Conservation (phyloP, 1,140 invertebrate species). For the Euwallacea fornicatus region DNA sequence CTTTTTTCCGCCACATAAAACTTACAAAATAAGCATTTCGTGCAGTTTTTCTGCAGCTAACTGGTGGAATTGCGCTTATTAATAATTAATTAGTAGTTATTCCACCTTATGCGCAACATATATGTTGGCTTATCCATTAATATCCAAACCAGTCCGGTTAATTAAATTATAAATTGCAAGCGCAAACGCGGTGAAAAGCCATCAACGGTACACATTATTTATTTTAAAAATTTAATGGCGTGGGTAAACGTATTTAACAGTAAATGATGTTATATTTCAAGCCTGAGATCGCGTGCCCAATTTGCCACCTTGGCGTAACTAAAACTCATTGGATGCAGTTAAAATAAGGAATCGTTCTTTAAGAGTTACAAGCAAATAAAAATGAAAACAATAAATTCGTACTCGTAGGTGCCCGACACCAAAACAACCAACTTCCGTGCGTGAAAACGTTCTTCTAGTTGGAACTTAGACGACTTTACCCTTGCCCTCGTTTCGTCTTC, state of each 20-base stretch:
- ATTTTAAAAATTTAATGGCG: background rate
- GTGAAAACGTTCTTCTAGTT: conserved; percentile 23
- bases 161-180: no score
- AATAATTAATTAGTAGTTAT: no score
- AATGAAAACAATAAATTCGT: conserved; percentile 19
- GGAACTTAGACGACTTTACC: conserved; percentile 1
- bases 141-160: no score
- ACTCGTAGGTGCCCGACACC: conserved; percentile 31
- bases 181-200: no score
- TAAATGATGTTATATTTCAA: conserved; percentile 1
- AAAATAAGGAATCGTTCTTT: conserved; percentile 13
- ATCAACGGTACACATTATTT: background rate
- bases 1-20: no score
- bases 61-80: no score
- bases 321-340: conserved; percentile 18
- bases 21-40: no score
- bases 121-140: no score
- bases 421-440: conserved; percentile 1
- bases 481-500: conserved; percentile 1
- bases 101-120: no score
- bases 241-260: background rate
- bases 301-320: conserved; percentile 8
- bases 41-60: no score
- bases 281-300: conserved; percentile 5
- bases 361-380: conserved; percentile 14